Evolutionary conservation across 2,888 invertebrate species (phyloP).

Genomic region (Plusia festucae): DNA sequence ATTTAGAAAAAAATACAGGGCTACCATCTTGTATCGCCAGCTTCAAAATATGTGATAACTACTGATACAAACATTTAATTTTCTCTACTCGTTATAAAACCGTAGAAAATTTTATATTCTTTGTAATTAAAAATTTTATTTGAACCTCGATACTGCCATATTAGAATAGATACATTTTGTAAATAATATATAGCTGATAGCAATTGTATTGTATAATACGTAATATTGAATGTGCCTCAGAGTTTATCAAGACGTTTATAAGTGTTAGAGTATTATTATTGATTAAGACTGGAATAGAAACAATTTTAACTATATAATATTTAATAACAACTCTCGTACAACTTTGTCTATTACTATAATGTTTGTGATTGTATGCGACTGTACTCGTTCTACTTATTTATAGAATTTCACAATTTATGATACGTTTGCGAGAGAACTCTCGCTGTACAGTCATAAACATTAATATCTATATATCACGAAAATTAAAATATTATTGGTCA

Average conservation of each 20-base stretch:
- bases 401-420: neutral
- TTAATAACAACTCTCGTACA: constrained; percentile 44
- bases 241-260: constrained; percentile 86
- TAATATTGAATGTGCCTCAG: constrained; percentile 87
- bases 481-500: constrained; percentile 1
- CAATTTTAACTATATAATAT: constrained; percentile 56
- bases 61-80: constrained; percentile 39
- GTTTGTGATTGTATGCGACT: neutral
- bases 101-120: constrained; percentile 29
- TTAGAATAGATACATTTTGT: constrained; percentile 78
- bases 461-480: neutral
- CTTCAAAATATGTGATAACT: constrained; percentile 48
- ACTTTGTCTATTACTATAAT: constrained; percentile 49
- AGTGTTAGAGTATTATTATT: constrained; percentile 70
- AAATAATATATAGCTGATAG: constrained; percentile 67
- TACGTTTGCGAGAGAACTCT: neutral
- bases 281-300: constrained; percentile 76
- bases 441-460: constrained; percentile 1
- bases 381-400: neutral
- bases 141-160: constrained; percentile 88
- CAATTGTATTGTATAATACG: constrained; percentile 74
- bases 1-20: neutral
- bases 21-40: neutral
- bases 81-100: constrained; percentile 31
- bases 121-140: constrained; percentile 28